Conservation (phyloP, 2,888 invertebrate genomes). For the Drosophila sordidula region DNA sequence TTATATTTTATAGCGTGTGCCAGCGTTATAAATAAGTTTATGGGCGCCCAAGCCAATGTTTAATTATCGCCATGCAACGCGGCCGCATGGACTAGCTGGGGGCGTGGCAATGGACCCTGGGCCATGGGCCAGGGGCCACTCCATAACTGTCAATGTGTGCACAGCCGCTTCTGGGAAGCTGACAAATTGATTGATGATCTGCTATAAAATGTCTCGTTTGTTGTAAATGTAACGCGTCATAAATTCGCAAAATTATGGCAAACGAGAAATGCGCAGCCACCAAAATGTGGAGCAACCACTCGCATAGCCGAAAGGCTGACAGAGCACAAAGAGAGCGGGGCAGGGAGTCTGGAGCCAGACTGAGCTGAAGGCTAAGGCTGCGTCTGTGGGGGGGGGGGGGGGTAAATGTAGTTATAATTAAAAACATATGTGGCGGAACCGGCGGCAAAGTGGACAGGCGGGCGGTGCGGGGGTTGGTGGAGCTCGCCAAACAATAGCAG, state of each 20-base stretch:
- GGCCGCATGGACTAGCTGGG: constrained; percentile 6
- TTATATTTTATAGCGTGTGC: constrained; percentile 68
- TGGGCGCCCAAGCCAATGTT: constrained; percentile 57
- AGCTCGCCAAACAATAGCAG: constrained; percentile 53
- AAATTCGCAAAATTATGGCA: constrained; percentile 80
- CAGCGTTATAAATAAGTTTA: constrained; percentile 70
- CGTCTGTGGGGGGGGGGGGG: background rate
- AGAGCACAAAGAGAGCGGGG: constrained; percentile 5
- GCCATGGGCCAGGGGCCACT: constrained; percentile 12
- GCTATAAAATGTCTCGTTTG: constrained; percentile 84
- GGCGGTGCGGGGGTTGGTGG: background rate
- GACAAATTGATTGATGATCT: constrained; percentile 84
- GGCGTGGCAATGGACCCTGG: constrained; percentile 23
- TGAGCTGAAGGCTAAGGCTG: constrained; percentile 21
- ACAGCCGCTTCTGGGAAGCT: constrained; percentile 58
- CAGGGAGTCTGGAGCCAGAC: constrained; percentile 22
- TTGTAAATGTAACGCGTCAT: constrained; percentile 83
- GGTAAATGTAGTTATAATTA: constrained; percentile 64
- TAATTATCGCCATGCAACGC: constrained; percentile 56
- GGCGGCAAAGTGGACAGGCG: constrained; percentile 2
- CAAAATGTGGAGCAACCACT: constrained; percentile 50
- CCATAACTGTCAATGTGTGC: constrained; percentile 66
- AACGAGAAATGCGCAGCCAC: constrained; percentile 20
- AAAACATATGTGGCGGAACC: constrained; percentile 74
- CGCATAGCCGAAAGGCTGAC: background rate